These are phyloP conservation scores for Autographa gamma DNA, from an alignment of 2,888 invertebrate species.

Conservation along the genomic window DNA sequence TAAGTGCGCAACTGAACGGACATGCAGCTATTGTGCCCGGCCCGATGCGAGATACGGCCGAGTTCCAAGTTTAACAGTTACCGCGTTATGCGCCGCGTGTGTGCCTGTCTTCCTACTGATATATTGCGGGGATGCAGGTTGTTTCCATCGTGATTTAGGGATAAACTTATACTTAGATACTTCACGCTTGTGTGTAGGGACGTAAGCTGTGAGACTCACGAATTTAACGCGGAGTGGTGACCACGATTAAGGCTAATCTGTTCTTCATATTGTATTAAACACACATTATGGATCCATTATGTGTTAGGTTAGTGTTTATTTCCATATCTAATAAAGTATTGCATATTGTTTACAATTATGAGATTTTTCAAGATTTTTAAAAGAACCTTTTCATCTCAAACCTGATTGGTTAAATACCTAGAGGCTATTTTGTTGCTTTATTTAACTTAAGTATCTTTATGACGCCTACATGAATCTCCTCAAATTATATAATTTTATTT, in stretches of 20 bases:
- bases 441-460: background rate
- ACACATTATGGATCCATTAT: background rate
- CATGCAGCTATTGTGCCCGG: slow-evolving; percentile 64
- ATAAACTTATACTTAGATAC: slow-evolving; percentile 18
- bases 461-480: background rate
- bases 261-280: background rate
- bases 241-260: background rate
- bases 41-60: slow-evolving; percentile 61
- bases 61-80: slow-evolving; percentile 64
- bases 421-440: too few species aligned
- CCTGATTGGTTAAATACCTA: too few species aligned
- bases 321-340: too few species aligned
- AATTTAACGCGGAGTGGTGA: background rate
- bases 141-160: slow-evolving; percentile 36
- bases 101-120: slow-evolving; percentile 50
- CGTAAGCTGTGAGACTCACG: background rate
- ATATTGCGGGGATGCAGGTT: slow-evolving; percentile 43
- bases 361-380: too few species aligned
- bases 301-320: background rate
- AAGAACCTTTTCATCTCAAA: too few species aligned
- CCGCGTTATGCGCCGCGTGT: slow-evolving; percentile 54
- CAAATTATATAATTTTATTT: background rate
- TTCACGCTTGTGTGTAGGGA: background rate
- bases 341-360: too few species aligned
- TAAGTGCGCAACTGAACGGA: slow-evolving; percentile 60